Evolutionary conservation across 2,797 vertebrate species (phyloP), one percentile per base, ranked within the genome.

Genomic region (Gadopsis bispinosus): DNA sequence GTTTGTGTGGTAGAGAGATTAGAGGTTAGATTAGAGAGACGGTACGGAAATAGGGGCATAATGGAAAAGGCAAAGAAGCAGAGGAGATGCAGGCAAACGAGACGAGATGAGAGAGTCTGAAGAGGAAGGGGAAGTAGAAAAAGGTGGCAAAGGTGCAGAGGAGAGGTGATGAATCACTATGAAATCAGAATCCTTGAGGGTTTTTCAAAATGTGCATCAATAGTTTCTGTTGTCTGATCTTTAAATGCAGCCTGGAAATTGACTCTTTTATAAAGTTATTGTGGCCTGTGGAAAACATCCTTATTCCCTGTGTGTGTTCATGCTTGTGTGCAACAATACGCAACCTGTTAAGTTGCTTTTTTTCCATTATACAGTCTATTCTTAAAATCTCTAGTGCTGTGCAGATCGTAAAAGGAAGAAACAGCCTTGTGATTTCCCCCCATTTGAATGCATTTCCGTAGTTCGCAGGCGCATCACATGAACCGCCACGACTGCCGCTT

Each of bases 11-110:
- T 3, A 0, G 29, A 47, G 56, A 69, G 20, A 62, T 26, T 26
- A 26, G 26, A 26, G 26, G 26, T 26, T 4, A 31, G 53, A 69
- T 39, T 13, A 50, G 41, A 60, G 41, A 39, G 11, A 41, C 8
- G 33, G 10, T 20, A 17, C 0, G 5, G 31, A 37, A 54, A 65
- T 17, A 31, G 26, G 29, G 7, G 39, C 19, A 11, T 70, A 19
- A 73, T 69, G 53, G 43, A 60, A 64, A 81, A 63, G 26, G 70
- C 22, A 60, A 73, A 37, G 50, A 11, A 5, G 16, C 48, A 59
- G 51, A 51, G 31, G 69, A 26, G 43, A 71, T 48, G 43, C 41
- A 39, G 0, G 39, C 13, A 67, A 39, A 79, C 5, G 1, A 37
- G 64, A 64, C 22, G 61, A 29, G 37, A 26, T 26, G 26, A 26